Evolutionary conservation across 2,888 invertebrate genomes (phyloP), one percentile per base, ranked within the genome.

Genomic region (Drosophila tanythrix): DNA sequence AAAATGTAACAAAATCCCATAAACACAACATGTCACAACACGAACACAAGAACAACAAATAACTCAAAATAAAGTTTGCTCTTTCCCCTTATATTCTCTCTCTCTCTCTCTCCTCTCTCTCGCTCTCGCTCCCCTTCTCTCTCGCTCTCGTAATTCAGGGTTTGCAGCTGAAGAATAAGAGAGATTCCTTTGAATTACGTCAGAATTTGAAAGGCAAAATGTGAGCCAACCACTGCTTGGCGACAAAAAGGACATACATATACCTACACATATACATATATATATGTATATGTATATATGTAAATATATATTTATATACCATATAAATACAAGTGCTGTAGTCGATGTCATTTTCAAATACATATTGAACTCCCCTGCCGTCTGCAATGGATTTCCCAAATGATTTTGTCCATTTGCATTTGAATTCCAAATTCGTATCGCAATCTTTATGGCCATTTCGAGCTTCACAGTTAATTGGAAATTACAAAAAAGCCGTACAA

Each of bases 1-100:
- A 53, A 74, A 74, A 76, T 74, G 81, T 73, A 88, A 77, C 83
- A 72, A 84, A 85, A 89, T 86, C 90, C 89, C 89, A 89, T 90
- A 85, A 85, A 90, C 89, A 85, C 88, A 79, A 89, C 89, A 89
- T 85, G 84, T 90, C 90, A 87, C 90, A 89, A 65, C 70, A 84
- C 64, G 59, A 77, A 31, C 21, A 29, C 58, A 48, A 43, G 31
- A 60, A 31, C n/a, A 35, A 46, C 52, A 58, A 52, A 58, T 51
- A 53, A 36, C 29, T 51, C 40, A 57, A 65, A 61, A 65, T 64
- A 52, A n/a, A 58, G 52, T 31, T 46, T 15, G 18, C 36, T 21
- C 8, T n/a, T 43, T 18, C 21, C 31, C n/a, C 8, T 55, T 27
- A 18, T n/a, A 57, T 56, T 21, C 13, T 1, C 38, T 48, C 27